Base-by-base conservation (phyloP, 92 coral and sea anemone species). In the Palythoa grandiflora region DNA sequence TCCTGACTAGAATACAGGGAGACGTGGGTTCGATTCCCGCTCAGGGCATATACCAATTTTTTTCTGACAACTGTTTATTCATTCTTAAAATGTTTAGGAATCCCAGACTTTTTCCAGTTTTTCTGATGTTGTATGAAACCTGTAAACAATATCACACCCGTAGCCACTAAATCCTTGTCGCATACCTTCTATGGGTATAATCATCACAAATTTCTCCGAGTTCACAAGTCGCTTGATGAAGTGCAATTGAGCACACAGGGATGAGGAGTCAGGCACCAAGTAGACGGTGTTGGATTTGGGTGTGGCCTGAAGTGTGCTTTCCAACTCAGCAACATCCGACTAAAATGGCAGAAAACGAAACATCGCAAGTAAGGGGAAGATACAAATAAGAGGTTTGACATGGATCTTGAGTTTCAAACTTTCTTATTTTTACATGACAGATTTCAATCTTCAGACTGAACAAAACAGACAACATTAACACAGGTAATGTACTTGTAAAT, bases 301-400 rank as follows among this genome's bases (percentile, higher is more conserved):
- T 38, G 95, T 91, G 73, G 98, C 89, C 79, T 97, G 92, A 55
- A 97, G 96, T 52, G 93, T 91, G 93, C 93, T 95, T 86, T 97
- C 99, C 70, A 97, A 85, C 77, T 95, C 98, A 40, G 93, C 96
- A 80, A 97, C 99, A 71, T 97, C 99, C 71, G 98, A 93, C 99
- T 97, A 65, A 37, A 89, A 54, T 15, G 12, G 44, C 36, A 2
- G 21, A 57, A 71, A 28, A 28, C 28, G 1, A n/a, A 48, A 15
- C 20, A 11, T 21, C 50, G 74, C 71, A n/a, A 9, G 68, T 61
- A 61, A 61, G 68, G 37, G 8, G 3, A 66, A 20, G 73, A 6
- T 68, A 10, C 73, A 6, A 68, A 17, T 10, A 2, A 59, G 15
- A 54, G 65, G n/a, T 1, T 57, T 10, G 65, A 5, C n/a, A 57